Evolutionary conservation across 2,888 invertebrate genomes (phyloP).

Genomic region (Monochamus alternatus): DNA sequence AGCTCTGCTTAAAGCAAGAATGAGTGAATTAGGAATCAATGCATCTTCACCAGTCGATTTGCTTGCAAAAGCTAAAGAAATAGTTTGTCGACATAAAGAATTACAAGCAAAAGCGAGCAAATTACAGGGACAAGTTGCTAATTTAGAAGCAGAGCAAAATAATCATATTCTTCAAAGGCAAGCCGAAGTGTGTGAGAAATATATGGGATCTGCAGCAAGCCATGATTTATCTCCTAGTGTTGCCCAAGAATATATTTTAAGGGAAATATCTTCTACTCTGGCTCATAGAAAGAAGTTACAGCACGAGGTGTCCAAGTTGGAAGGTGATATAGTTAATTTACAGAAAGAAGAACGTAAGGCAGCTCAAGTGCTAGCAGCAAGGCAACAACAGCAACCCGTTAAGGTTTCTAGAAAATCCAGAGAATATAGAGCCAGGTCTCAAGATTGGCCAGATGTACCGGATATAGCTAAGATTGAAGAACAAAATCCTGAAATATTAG

Average conservation of each 20-base stretch:
- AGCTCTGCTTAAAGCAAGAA: slow-evolving; percentile 87
- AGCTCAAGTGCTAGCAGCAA: slow-evolving; percentile 60
- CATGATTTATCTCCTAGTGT: slow-evolving; percentile 78
- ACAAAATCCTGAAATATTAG: slow-evolving; percentile 91
- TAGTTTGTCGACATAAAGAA: slow-evolving; percentile 93
- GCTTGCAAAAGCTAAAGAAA: slow-evolving; percentile 90
- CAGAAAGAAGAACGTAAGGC: slow-evolving; percentile 82
- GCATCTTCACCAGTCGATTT: slow-evolving; percentile 89
- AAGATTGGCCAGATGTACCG: slow-evolving; percentile 94
- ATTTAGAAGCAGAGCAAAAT: slow-evolving; percentile 85
- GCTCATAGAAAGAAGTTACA: slow-evolving; percentile 89
- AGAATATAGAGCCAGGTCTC: slow-evolving; percentile 85
- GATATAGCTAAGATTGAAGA: slow-evolving; percentile 93
- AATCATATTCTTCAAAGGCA: slow-evolving; percentile 81
- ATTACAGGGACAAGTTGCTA: slow-evolving; percentile 86
- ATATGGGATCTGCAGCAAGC: slow-evolving; percentile 74
- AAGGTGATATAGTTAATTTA: slow-evolving; percentile 83
- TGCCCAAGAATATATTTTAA: slow-evolving; percentile 87
- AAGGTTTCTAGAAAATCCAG: slow-evolving; percentile 75
- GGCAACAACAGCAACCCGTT: slow-evolving; percentile 63
- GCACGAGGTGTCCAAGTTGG: slow-evolving; percentile 84
- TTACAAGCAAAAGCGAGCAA: slow-evolving; percentile 91
- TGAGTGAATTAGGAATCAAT: slow-evolving; percentile 93
- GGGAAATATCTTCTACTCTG: slow-evolving; percentile 89
- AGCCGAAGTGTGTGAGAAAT: slow-evolving; percentile 84